Evolutionary conservation across 2,888 invertebrate species (phyloP).

Genomic region (Metalampra italica): DNA sequence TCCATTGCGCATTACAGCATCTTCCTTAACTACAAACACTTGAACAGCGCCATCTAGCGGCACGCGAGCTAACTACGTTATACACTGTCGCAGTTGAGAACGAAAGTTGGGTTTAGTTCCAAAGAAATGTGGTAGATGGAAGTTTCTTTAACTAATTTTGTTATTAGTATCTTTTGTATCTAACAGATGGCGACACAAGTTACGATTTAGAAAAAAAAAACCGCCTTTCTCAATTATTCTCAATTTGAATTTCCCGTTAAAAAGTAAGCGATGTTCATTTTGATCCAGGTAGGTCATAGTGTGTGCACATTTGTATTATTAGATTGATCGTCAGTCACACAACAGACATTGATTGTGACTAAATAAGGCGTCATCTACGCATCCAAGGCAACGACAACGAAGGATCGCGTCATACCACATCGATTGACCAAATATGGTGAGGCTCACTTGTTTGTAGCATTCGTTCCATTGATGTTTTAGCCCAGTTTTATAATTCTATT

Average conservation of each 20-base stretch:
- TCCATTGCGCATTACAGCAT: not conserved
- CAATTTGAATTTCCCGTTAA: too few species aligned
- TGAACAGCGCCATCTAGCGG: slow-evolving; percentile 31
- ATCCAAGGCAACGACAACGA: too few species aligned
- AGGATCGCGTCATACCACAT: slow-evolving; percentile 36
- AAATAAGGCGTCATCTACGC: slow-evolving; percentile 34
- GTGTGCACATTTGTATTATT: too few species aligned
- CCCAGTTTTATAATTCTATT: too few species aligned
- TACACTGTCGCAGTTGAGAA: not conserved
- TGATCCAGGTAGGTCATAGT: too few species aligned
- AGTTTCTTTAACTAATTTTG: not conserved
- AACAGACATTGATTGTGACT: slow-evolving; percentile 18
- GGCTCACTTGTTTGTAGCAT: slow-evolving; percentile 6
- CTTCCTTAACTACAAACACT: not conserved
- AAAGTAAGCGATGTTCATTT: too few species aligned
- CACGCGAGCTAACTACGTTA: not conserved
- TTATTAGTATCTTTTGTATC: not conserved
- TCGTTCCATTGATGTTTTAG: slow-evolving; percentile 14
- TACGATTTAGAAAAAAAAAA: not conserved
- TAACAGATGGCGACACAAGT: not conserved
- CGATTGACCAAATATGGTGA: slow-evolving; percentile 30
- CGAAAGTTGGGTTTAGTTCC: not conserved
- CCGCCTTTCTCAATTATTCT: too few species aligned
- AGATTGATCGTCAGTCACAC: too few species aligned
- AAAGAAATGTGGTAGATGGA: not conserved